These are phyloP conservation scores for Mormoops blainvillei DNA, from an alignment of 2,113 vertebrate species.

Conservation along the genomic window DNA sequence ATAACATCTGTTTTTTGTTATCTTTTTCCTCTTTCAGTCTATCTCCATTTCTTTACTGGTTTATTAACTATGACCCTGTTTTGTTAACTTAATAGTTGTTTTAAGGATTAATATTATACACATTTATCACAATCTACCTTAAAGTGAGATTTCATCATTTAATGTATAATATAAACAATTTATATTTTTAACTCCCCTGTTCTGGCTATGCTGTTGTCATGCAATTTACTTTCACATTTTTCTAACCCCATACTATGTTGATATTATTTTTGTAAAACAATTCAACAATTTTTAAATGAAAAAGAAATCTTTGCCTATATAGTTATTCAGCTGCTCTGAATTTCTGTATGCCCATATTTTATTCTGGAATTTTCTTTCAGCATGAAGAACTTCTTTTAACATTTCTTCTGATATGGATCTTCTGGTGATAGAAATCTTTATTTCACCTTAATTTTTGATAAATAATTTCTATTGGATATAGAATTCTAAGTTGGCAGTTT, in stretches of 20 bases:
- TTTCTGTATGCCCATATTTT: background rate
- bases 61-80: background rate
- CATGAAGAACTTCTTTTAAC: background rate
- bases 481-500: background rate
- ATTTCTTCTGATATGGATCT: background rate
- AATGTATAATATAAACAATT: background rate
- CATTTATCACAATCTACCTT: background rate
- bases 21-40: background rate
- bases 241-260: background rate
- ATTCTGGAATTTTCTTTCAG: background rate
- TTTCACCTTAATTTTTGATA: background rate
- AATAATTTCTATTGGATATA: background rate
- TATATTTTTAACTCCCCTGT: background rate
- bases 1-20: background rate
- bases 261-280: background rate
- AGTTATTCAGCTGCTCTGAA: background rate
- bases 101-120: background rate
- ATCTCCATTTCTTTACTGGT: background rate
- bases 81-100: background rate
- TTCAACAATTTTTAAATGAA: background rate
- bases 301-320: background rate
- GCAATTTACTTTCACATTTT: background rate
- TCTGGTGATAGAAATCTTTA: background rate
- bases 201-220: background rate
- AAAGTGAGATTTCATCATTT: background rate